These are phyloP conservation scores for Falco cherrug DNA, from an alignment of 2,797 vertebrate genomes.

Conservation along the genomic window DNA sequence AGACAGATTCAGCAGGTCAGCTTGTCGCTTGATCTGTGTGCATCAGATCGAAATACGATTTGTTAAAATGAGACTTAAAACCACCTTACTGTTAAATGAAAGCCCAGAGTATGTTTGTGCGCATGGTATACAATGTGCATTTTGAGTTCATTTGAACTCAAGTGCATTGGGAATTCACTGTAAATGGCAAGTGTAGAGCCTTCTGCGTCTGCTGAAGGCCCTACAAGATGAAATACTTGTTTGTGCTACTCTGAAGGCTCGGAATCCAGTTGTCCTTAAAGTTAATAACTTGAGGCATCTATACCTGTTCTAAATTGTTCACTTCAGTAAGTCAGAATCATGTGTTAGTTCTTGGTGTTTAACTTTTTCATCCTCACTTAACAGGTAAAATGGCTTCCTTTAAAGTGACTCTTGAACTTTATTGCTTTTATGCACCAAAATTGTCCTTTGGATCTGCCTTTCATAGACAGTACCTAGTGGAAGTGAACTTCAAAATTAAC, in stretches of 20 bases:
- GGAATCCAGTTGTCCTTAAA: background rate
- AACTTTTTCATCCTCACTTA: background rate
- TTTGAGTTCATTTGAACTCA: background rate
- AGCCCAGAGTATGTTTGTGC: background rate
- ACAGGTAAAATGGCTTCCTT: background rate
- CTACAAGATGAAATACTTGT: background rate
- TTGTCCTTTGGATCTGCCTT: background rate
- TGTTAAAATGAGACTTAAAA: background rate
- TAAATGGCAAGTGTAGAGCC: background rate
- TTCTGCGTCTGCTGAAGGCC: background rate
- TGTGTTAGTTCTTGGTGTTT: background rate
- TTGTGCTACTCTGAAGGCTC: background rate
- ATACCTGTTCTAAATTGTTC: background rate
- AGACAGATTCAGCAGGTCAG: background rate
- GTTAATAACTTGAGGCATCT: background rate
- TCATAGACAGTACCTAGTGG: background rate
- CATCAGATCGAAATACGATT: background rate
- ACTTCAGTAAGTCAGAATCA: background rate
- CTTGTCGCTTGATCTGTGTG: background rate
- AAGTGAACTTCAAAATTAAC: background rate
- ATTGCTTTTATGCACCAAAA: background rate
- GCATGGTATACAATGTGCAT: background rate
- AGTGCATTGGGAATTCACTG: background rate
- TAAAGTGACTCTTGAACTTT: background rate
- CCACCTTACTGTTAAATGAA: background rate